Evolutionary conservation across 2,888 invertebrate species (phyloP).

Genomic region (Andrena marginata): DNA sequence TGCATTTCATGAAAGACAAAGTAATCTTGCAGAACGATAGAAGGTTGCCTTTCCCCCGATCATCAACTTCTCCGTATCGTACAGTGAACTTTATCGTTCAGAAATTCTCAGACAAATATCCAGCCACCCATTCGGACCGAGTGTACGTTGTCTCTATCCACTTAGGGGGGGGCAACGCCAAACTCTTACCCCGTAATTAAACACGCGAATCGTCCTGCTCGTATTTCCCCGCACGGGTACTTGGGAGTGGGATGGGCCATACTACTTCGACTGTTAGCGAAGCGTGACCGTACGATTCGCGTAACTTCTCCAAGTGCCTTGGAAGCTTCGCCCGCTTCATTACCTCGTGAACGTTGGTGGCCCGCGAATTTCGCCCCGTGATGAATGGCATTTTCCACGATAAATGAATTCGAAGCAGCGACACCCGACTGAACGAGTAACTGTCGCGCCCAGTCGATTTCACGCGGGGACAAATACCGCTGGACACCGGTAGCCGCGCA

Average conservation of each 20-base stretch:
- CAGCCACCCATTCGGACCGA: no score
- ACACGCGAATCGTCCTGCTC: neutral
- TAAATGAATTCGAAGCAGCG: slow-evolving; percentile 9
- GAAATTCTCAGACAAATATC: neutral
- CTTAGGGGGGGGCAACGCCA: neutral
- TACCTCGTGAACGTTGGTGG: neutral
- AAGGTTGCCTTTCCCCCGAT: no score
- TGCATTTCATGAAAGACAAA: no score
- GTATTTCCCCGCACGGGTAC: neutral
- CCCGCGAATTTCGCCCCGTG: neutral
- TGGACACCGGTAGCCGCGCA: no score
- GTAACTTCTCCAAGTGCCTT: slow-evolving; percentile 15
- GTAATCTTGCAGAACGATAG: no score
- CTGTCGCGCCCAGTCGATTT: neutral
- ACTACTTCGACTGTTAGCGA: slow-evolving; percentile 1
- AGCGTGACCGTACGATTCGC: neutral
- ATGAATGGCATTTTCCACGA: neutral
- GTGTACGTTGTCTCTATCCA: neutral
- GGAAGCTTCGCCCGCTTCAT: slow-evolving; percentile 20
- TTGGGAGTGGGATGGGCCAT: neutral
- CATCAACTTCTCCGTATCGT: neutral
- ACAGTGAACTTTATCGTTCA: neutral
- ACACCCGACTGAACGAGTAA: neutral
- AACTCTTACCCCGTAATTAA: slow-evolving; percentile 9
- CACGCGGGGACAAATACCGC: slow-evolving; percentile 11